phyloP scores from a whole-genome alignment of 2,888 invertebrate species.

The Cordylochernes scorpioides region DNA sequence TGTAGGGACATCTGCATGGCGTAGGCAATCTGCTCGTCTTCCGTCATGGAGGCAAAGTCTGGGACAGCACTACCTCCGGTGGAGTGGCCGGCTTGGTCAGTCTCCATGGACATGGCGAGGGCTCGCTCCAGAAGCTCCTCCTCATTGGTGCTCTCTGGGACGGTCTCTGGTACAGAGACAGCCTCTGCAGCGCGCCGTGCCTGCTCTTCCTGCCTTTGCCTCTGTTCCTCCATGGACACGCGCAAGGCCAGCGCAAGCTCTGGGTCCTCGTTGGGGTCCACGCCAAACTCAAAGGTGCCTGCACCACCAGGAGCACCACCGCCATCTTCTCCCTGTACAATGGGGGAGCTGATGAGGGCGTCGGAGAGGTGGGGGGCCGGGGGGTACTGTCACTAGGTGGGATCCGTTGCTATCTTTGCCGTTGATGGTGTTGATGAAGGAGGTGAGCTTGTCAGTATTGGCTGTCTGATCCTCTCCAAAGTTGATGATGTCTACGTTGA shows the following conservation, averaged over 20 bases:
- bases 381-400: conserved; percentile 87
- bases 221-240: conserved; percentile 83
- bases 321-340: conserved; percentile 76
- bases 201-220: conserved; percentile 73
- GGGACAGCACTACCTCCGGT: conserved; percentile 26
- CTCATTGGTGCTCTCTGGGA: conserved; percentile 30
- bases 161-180: too few species aligned
- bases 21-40: conserved; percentile 95
- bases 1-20: conserved; percentile 99
- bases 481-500: conserved; percentile 85
- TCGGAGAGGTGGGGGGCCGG: conserved; percentile 82
- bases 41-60: conserved; percentile 72
- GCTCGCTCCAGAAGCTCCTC: conserved; percentile 65
- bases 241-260: conserved; percentile 76
- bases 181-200: conserved; percentile 46
- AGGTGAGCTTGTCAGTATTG: conserved; percentile 60
- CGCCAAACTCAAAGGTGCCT: conserved; percentile 68
- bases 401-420: conserved; percentile 64
- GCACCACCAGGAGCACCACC: conserved; percentile 47
- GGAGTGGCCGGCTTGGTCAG: conserved; percentile 12
- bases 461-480: conserved; percentile 70
- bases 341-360: conserved; percentile 71
- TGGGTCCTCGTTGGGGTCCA: conserved; percentile 99
- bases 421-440: conserved; percentile 79
- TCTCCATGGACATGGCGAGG: conserved; percentile 63